These are phyloP conservation scores for Brachyptera putata DNA, from an alignment of 2,888 invertebrate genomes.

Conservation along the genomic window DNA sequence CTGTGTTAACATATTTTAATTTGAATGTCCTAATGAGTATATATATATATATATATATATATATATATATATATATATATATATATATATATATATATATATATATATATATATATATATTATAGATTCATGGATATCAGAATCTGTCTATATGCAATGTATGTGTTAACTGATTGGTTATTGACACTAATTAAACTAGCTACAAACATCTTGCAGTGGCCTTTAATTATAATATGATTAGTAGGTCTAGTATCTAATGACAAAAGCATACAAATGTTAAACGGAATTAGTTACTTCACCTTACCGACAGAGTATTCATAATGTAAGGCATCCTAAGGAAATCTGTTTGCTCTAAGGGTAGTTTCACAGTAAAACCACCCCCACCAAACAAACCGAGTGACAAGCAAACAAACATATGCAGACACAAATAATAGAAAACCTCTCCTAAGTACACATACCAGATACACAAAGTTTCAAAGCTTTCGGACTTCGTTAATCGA, in stretches of 20 bases:
- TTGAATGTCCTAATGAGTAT: too few relatives aligned
- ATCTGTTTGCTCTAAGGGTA: slow-evolving; percentile 9
- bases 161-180: too few relatives aligned
- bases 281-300: background rate
- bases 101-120: too few relatives aligned
- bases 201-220: slow-evolving; percentile 3
- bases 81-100: too few relatives aligned
- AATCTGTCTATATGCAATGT: too few relatives aligned
- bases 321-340: background rate
- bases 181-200: background rate
- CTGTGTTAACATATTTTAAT: too few relatives aligned
- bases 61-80: too few relatives aligned
- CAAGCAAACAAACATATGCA: slow-evolving; percentile 5
- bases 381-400: slow-evolving; percentile 1
- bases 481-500: background rate
- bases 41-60: too few relatives aligned
- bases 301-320: slow-evolving; percentile 1
- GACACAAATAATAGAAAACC: slow-evolving; percentile 14
- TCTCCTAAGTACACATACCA: slow-evolving; percentile 9
- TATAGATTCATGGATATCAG: too few relatives aligned
- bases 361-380: background rate
- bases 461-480: slow-evolving; percentile 7
- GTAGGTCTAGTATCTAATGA: background rate
- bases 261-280: background rate
- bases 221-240: slow-evolving; percentile 3